These are phyloP conservation scores for Tanypteryx hageni DNA, from an alignment of 2,888 invertebrate species.

Conservation along the genomic window DNA sequence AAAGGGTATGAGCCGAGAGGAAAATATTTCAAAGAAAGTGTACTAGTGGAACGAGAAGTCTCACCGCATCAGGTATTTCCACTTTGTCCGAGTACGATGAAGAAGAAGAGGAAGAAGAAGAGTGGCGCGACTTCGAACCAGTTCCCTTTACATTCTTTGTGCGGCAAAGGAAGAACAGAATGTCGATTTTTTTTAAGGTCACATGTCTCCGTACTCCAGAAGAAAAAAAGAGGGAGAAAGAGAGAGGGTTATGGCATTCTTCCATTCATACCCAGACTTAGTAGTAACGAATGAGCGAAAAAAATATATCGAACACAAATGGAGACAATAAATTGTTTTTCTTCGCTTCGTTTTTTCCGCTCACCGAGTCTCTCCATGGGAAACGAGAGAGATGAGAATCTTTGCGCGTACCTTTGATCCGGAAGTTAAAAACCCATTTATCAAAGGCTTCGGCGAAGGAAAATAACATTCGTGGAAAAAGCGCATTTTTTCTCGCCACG, in stretches of 20 bases:
- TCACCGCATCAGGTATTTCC: constrained; percentile 56
- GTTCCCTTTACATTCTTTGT: constrained; percentile 40
- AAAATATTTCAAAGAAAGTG: constrained; percentile 56
- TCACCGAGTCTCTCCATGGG: background rate
- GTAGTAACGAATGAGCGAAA: background rate
- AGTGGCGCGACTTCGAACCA: background rate
- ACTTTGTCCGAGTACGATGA: constrained; percentile 33
- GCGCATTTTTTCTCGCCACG: too few relatives aligned
- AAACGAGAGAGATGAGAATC: background rate
- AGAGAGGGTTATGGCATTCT: constrained; percentile 16
- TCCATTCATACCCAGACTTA: constrained; percentile 47
- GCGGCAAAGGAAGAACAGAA: constrained; percentile 16
- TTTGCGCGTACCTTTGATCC: background rate
- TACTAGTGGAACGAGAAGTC: constrained; percentile 58
- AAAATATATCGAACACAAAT: background rate
- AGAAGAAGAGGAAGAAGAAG: background rate
- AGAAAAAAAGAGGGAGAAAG: background rate
- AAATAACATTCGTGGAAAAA: background rate
- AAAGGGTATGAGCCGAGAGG: constrained; percentile 28
- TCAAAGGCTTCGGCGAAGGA: background rate
- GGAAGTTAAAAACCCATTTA: background rate
- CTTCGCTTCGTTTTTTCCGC: background rate
- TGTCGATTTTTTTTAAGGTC: constrained; percentile 48
- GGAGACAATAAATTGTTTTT: background rate
- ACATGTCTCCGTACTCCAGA: background rate